Percentiles rank a stretch among this genome's conserved stretches.
phyloP scores from a whole-genome alignment of 2,797 vertebrate species.

The Typhlichthys subterraneus region DNA sequence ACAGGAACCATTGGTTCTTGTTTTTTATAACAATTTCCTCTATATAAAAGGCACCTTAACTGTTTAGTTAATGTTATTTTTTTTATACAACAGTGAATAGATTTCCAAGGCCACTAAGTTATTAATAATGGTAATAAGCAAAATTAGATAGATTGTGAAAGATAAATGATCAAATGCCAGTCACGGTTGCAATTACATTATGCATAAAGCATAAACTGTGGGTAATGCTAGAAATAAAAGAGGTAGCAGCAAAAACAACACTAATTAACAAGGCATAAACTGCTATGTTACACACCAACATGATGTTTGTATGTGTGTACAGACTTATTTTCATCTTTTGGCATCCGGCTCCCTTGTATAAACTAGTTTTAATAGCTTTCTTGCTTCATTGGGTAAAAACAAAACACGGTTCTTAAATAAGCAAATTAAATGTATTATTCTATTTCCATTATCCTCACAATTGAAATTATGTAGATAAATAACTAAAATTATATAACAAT shows the following conservation, averaged over 20 bases:
- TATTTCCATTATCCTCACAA: conserved; percentile 59
- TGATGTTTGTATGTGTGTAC: conserved; percentile 24
- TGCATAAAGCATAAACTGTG: conserved; percentile 30
- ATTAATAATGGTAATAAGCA: conserved; percentile 24
- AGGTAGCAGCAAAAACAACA: conserved; percentile 25
- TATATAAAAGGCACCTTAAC: conserved; percentile 26
- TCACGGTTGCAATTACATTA: conserved; percentile 29
- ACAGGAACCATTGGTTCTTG: conserved; percentile 50
- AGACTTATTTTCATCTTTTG: conserved; percentile 32
- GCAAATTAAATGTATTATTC: conserved; percentile 68
- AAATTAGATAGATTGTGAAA: conserved; percentile 30
- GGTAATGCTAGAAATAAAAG: conserved; percentile 40
- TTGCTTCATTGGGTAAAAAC: conserved; percentile 69
- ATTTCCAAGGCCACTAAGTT: conserved; percentile 15
- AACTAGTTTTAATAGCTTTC: conserved; percentile 73
- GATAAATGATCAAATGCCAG: conserved; percentile 39
- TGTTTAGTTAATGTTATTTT: conserved; percentile 39
- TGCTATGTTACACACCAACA: conserved; percentile 22
- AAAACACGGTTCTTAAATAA: conserved; percentile 64
- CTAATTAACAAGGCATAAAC: conserved; percentile 11
- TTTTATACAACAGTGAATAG: conserved; percentile 30
- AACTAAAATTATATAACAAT: no score
- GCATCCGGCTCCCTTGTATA: conserved; percentile 68
- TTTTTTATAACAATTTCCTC: conserved; percentile 42
- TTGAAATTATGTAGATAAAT: conserved; percentile 16